phyloP scores from a whole-genome alignment of 1,140 invertebrate genomes.

The Trichonephila clavipes region DNA sequence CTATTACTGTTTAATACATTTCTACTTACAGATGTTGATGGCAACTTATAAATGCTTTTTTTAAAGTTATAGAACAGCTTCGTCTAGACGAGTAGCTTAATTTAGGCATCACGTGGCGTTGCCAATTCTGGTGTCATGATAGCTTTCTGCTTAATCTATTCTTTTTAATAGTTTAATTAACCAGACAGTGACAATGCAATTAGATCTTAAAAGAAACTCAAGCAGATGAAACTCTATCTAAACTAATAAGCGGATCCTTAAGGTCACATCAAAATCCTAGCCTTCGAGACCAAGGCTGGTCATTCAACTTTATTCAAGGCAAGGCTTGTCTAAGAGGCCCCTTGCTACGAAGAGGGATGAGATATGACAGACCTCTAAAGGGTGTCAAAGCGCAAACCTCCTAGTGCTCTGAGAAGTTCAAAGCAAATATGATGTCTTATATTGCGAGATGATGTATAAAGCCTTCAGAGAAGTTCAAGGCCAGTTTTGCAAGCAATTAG shows the following conservation, averaged over 20 bases:
- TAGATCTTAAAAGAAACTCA: not conserved
- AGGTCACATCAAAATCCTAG: not conserved
- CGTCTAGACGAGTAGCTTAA: no score
- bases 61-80: no score
- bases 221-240: not conserved
- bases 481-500: not conserved
- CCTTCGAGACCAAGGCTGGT: conserved; percentile 6
- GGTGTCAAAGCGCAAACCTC: not conserved
- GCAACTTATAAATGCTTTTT: no score
- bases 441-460: not conserved
- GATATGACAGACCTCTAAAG: conserved; percentile 11
- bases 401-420: not conserved
- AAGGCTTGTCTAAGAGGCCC: conserved; percentile 16
- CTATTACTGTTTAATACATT: no score
- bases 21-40: no score
- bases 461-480: not conserved
- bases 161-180: no score
- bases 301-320: conserved; percentile 11
- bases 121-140: no score
- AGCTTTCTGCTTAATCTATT: no score
- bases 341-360: not conserved
- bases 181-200: not conserved
- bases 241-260: not conserved
- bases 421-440: not conserved
- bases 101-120: no score